phyloP scores from a whole-genome alignment of 2,888 invertebrate species.

The Sylvicola cinctus region DNA sequence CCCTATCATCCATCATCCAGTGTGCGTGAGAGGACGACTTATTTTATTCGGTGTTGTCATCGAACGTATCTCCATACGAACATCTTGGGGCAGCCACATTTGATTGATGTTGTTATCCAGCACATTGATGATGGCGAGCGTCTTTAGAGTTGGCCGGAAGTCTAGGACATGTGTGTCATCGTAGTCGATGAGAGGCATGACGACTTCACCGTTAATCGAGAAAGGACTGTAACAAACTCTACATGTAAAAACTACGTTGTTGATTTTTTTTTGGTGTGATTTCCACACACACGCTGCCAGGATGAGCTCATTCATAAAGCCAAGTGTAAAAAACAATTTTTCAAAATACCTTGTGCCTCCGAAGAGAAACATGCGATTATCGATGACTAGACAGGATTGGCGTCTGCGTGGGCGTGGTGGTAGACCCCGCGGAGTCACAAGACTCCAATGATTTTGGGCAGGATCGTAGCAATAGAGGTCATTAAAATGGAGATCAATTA shows the following conservation, averaged over 20 bases:
- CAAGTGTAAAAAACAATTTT: not conserved
- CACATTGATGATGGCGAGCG: constrained; percentile 45
- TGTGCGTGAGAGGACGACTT: constrained; percentile 29
- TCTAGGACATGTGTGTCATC: constrained; percentile 69
- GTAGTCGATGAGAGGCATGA: constrained; percentile 41
- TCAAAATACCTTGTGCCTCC: constrained; percentile 64
- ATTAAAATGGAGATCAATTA: constrained; percentile 55
- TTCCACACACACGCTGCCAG: too few species aligned
- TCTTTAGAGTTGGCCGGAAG: constrained; percentile 53
- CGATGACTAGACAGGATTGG: constrained; percentile 62
- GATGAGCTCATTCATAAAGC: too few species aligned
- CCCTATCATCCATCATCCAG: constrained; percentile 12
- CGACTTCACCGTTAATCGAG: not conserved
- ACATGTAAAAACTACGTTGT: too few species aligned
- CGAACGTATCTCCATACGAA: constrained; percentile 43
- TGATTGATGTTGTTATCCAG: constrained; percentile 41
- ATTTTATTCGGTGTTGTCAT: constrained; percentile 53
- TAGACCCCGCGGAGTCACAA: constrained; percentile 33
- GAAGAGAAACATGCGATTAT: constrained; percentile 58
- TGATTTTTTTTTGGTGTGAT: too few species aligned
- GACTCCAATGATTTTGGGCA: constrained; percentile 36
- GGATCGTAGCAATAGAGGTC: constrained; percentile 61
- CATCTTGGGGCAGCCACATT: constrained; percentile 36
- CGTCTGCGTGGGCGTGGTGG: constrained; percentile 44
- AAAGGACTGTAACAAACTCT: constrained; percentile 4